A percentile compares a stretch with the other conserved stretches of the same genome.
These are phyloP conservation scores for Capitulum mitella DNA, from an alignment of 2,888 invertebrate genomes.

Conservation along the genomic window DNA sequence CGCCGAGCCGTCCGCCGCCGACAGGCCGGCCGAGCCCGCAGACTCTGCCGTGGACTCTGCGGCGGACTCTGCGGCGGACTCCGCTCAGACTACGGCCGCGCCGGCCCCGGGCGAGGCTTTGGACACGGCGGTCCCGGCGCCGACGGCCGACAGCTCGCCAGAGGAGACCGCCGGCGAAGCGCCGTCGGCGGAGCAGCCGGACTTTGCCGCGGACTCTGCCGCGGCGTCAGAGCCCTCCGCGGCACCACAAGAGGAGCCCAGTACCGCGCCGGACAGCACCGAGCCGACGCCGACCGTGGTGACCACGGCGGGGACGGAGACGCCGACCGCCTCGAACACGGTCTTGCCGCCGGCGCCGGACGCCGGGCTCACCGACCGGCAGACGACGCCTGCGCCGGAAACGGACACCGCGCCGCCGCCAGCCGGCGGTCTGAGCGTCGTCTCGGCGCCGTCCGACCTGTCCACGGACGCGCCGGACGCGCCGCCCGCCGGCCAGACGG, in stretches of 20 bases:
- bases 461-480: background rate
- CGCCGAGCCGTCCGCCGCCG: background rate
- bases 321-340: background rate
- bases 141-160: too few relatives aligned
- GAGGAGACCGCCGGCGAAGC: too few relatives aligned
- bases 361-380: background rate
- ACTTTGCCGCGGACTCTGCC: too few relatives aligned
- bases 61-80: background rate
- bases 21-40: background rate
- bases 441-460: background rate
- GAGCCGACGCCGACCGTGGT: background rate
- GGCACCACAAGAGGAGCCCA: background rate
- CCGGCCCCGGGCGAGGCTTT: background rate
- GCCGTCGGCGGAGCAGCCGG: too few relatives aligned
- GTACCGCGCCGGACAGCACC: background rate
- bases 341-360: background rate
- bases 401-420: background rate
- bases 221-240: too few relatives aligned
- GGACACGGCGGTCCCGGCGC: background rate
- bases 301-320: background rate
- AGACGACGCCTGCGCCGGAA: background rate
- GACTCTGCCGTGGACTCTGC: background rate
- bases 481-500: background rate
- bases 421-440: background rate
- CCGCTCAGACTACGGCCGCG: background rate